These are phyloP conservation scores for Thecophora atra DNA, from an alignment of 2,888 invertebrate genomes.

Conservation along the genomic window DNA sequence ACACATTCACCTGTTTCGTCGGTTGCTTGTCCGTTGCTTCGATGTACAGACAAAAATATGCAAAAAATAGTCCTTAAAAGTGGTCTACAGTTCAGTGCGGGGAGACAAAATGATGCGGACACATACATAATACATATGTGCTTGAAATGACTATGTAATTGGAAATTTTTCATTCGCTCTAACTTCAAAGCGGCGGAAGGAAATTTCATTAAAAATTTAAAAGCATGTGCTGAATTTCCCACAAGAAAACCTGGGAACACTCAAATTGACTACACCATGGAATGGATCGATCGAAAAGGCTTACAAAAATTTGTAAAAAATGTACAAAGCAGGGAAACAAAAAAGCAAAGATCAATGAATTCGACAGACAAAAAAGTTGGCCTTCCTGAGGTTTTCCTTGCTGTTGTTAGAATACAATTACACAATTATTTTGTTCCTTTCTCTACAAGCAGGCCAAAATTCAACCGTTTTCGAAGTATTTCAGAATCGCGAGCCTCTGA, in stretches of 20 bases:
- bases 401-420: no score
- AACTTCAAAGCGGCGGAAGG: constrained; percentile 16
- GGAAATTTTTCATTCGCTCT: not conserved
- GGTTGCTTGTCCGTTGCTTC: no score
- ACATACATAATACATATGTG: not conserved
- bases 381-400: not conserved
- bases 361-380: not conserved
- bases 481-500: not conserved
- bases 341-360: not conserved
- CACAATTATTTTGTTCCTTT: not conserved
- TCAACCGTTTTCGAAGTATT: not conserved
- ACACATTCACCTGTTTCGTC: no score
- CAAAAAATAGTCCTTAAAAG: not conserved
- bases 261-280: constrained; percentile 7
- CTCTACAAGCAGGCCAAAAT: not conserved
- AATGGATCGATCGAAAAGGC: constrained; percentile 3
- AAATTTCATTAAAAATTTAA: constrained; percentile 48
- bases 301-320: not conserved
- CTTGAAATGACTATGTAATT: not conserved
- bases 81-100: not conserved
- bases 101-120: not conserved
- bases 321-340: constrained; percentile 2
- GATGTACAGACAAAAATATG: no score
- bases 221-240: constrained; percentile 55
- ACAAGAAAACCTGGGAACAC: constrained; percentile 40